Evolutionary conservation across 2,888 invertebrate species (phyloP).

Genomic region (Rotaria magnacalcarata): DNA sequence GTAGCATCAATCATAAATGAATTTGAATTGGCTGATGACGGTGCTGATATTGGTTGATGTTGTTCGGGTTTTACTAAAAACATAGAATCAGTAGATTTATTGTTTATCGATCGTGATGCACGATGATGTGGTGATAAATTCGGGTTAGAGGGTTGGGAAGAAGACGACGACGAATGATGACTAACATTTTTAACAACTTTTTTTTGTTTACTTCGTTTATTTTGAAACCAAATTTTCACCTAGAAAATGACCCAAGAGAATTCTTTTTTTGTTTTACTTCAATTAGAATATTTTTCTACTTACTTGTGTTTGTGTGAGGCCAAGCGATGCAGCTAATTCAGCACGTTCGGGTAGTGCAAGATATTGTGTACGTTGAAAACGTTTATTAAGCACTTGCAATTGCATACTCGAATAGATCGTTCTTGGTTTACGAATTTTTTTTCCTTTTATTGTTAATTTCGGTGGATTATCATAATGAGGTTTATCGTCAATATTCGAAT

Average conservation of each 20-base stretch:
- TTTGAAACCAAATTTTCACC: conserved; percentile 47
- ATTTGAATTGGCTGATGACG: not conserved
- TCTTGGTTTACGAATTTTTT: conserved; percentile 6
- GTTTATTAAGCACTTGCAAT: conserved; percentile 7
- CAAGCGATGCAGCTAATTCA: not conserved
- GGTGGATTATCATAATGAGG: conserved; percentile 23
- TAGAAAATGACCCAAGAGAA: not conserved
- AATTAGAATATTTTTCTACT: not conserved
- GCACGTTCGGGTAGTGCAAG: not conserved
- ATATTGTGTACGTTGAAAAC: conserved; percentile 7
- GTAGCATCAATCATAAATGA: not conserved
- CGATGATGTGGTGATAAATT: not conserved
- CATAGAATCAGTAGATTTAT: conserved; percentile 10
- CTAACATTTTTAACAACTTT: conserved; percentile 43
- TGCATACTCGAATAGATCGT: conserved; percentile 62
- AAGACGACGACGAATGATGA: conserved; percentile 24
- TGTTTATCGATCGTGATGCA: not conserved
- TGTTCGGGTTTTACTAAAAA: conserved; percentile 34
- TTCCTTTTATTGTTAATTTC: not conserved
- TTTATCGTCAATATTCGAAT: conserved; percentile 1
- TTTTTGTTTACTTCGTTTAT: conserved; percentile 45
- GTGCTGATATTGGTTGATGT: not conserved
- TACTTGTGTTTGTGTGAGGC: not conserved
- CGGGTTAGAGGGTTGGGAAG: not conserved
- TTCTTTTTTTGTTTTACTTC: no score